These are phyloP conservation scores for Lampropteryx suffumata DNA, from an alignment of 2,888 invertebrate genomes.

Conservation along the genomic window DNA sequence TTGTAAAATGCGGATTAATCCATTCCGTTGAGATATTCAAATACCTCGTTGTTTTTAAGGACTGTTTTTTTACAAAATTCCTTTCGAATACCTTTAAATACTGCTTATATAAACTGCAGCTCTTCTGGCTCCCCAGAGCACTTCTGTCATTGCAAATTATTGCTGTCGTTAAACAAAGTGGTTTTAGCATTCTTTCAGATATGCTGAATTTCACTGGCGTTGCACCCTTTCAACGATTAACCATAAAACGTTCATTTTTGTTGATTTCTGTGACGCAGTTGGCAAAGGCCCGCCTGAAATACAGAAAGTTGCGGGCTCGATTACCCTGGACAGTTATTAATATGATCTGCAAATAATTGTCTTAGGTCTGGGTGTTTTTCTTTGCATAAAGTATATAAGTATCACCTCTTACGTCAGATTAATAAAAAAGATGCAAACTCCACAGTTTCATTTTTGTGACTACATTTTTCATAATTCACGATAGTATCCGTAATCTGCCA, in stretches of 20 bases:
- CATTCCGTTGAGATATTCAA: constrained; percentile 15
- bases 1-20: constrained; percentile 27
- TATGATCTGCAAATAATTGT: too few species aligned
- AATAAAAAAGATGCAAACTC: too few species aligned
- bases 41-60: not conserved
- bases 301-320: too few species aligned
- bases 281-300: too few species aligned
- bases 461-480: constrained; percentile 31
- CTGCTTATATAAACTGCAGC: not conserved
- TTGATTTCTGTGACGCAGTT: too few species aligned
- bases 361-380: too few species aligned
- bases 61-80: not conserved
- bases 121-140: not conserved
- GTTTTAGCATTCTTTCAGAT: not conserved
- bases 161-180: not conserved
- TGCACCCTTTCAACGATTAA: not conserved
- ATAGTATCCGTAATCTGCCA: constrained; percentile 27
- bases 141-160: not conserved
- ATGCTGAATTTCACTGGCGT: not conserved
- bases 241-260: not conserved
- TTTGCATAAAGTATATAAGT: too few species aligned
- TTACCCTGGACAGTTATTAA: too few species aligned
- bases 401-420: too few species aligned
- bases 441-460: too few species aligned
- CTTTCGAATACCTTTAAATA: not conserved